Percentiles rank a stretch among this genome's conserved stretches.
Evolutionary conservation across 2,888 invertebrate species (phyloP).

Genomic region (Hartigia nigra): DNA sequence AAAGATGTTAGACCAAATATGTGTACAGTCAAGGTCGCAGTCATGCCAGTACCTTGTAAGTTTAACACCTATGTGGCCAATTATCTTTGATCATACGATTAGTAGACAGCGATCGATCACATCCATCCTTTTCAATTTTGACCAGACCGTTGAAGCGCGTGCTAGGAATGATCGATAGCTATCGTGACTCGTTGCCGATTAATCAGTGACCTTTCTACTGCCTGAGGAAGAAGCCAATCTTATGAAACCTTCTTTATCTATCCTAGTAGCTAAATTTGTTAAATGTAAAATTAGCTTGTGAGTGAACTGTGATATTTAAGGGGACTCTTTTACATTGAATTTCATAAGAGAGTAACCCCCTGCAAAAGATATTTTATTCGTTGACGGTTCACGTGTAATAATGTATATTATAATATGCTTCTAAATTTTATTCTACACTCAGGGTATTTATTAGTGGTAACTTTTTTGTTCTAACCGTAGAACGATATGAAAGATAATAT

Average conservation of each 20-base stretch:
- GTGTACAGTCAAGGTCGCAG: neutral
- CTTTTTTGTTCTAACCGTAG: neutral
- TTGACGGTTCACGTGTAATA: too few relatives aligned
- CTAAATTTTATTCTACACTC: neutral
- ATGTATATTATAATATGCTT: neutral
- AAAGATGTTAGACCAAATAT: neutral
- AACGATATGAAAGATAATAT: too few relatives aligned
- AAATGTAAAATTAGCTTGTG: neutral
- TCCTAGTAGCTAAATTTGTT: neutral
- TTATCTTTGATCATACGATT: neutral
- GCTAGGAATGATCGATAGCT: conserved; percentile 52
- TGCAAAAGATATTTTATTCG: too few relatives aligned
- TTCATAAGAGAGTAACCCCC: neutral
- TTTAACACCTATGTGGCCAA: neutral
- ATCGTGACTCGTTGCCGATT: conserved; percentile 46
- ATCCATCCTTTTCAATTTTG: neutral
- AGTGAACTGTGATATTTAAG: neutral
- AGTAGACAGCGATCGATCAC: neutral
- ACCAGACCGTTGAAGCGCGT: conserved; percentile 25
- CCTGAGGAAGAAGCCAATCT: neutral
- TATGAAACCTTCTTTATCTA: neutral
- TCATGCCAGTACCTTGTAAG: neutral
- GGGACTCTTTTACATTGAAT: neutral
- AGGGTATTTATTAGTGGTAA: neutral
- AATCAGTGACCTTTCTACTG: conserved; percentile 49